Evolutionary conservation across 2,888 invertebrate genomes (phyloP).

Genomic region (Phyllotreta striolata): DNA sequence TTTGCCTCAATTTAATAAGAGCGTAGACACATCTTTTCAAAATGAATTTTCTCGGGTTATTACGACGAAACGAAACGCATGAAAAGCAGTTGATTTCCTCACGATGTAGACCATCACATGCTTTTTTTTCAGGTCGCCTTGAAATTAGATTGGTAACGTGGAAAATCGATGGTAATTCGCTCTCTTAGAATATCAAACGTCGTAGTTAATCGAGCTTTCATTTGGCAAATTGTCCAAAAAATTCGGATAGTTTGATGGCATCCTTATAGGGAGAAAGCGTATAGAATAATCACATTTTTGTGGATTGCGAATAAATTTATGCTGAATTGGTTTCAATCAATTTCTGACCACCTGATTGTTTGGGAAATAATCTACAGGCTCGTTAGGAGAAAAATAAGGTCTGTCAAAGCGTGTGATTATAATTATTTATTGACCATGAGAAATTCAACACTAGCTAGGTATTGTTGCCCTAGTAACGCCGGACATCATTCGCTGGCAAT

Average conservation of each 20-base stretch:
- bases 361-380: neutral
- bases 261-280: no score
- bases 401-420: neutral
- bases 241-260: no score
- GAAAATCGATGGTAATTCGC: slow-evolving; percentile 4
- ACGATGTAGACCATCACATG: neutral
- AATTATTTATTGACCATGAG: slow-evolving; percentile 17
- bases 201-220: neutral
- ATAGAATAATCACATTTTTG: no score
- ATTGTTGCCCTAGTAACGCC: slow-evolving; percentile 2
- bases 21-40: no score
- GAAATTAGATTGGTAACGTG: slow-evolving; percentile 3
- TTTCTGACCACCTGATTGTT: neutral
- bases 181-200: neutral
- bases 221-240: slow-evolving; percentile 1
- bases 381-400: neutral
- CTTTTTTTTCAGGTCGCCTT: slow-evolving; percentile 4
- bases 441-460: slow-evolving; percentile 8
- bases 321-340: no score
- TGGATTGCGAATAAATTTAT: no score
- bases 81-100: neutral
- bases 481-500: neutral
- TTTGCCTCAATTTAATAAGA: no score
- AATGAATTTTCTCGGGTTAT: no score
- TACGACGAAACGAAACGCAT: slow-evolving; percentile 1